Conservation (phyloP, 2,113 vertebrate genomes). For the Corynorhinus townsendii region DNA sequence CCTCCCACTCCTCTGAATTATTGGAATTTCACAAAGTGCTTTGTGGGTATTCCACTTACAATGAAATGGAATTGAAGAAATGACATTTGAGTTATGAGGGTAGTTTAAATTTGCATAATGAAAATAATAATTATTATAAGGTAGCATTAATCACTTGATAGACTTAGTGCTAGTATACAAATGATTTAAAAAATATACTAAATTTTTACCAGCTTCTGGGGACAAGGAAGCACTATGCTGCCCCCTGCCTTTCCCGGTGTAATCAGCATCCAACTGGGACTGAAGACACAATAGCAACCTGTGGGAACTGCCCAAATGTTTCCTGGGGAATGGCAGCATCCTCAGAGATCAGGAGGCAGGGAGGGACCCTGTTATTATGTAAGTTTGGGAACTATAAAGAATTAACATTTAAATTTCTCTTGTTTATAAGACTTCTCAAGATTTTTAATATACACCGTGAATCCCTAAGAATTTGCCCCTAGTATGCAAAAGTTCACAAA, state of each 20-base stretch:
- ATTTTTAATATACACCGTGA: not conserved
- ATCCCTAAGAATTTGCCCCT: not conserved
- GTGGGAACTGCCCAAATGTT: not conserved
- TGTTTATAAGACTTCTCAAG: not conserved
- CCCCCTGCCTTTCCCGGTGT: not conserved
- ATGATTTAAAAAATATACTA: not conserved
- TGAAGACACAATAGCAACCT: not conserved
- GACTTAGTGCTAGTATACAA: not conserved
- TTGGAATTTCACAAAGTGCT: conserved; percentile 25
- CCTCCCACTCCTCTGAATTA: not conserved
- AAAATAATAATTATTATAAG: conserved; percentile 35
- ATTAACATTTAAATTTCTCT: not conserved
- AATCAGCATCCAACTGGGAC: not conserved
- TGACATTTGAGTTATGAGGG: not conserved
- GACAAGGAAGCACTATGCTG: not conserved
- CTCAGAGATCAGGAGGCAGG: not conserved
- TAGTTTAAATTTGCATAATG: not conserved
- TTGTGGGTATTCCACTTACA: conserved; percentile 1
- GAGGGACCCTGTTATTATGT: not conserved
- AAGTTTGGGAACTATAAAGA: not conserved
- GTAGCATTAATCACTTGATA: conserved; percentile 16
- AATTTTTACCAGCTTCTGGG: not conserved
- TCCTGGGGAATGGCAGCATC: not conserved
- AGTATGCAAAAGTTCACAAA: not conserved
- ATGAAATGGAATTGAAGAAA: conserved; percentile 11